Percentiles rank a stretch among this genome's conserved stretches.
These are phyloP conservation scores for Labrus mixtus DNA, from an alignment of 2,113 vertebrate species.

Conservation along the genomic window DNA sequence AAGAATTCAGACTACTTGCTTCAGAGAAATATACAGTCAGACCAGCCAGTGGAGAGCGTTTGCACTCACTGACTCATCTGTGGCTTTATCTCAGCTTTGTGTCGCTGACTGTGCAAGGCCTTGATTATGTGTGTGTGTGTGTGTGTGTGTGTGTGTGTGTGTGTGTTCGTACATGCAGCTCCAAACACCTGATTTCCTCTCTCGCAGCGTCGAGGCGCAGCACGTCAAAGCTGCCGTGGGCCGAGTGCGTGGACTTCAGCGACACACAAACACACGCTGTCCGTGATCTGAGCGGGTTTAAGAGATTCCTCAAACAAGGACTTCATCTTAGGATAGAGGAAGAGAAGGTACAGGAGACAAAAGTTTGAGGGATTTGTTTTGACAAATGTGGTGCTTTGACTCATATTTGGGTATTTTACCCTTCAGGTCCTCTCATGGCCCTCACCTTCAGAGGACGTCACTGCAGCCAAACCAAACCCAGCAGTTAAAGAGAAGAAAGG, in stretches of 20 bases:
- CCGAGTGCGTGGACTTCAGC: constrained; percentile 74
- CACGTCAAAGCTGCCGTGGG: constrained; percentile 82
- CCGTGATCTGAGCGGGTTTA: constrained; percentile 81
- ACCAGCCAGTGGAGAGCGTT: neutral
- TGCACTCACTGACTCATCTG: neutral
- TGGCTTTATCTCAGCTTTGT: neutral
- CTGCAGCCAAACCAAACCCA: constrained; percentile 17
- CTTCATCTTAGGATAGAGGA: constrained; percentile 81
- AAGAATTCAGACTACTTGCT: neutral
- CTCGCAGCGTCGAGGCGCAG: constrained; percentile 73
- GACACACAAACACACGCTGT: constrained; percentile 76
- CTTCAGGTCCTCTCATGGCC: constrained; percentile 60
- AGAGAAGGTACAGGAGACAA: constrained; percentile 85
- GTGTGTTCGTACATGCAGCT: neutral
- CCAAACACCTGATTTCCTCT: neutral
- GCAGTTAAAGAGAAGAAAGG: constrained; percentile 49
- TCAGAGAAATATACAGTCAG: constrained; percentile 25
- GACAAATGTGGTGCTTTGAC: neutral
- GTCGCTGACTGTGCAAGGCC: neutral
- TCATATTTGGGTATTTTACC: constrained; percentile 9
- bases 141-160: neutral
- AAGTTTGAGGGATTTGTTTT: neutral
- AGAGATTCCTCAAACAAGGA: constrained; percentile 85
- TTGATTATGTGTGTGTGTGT: neutral
- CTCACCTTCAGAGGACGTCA: constrained; percentile 29